Conservation (phyloP, 2,888 invertebrate species). For the Adela reaumurella region DNA sequence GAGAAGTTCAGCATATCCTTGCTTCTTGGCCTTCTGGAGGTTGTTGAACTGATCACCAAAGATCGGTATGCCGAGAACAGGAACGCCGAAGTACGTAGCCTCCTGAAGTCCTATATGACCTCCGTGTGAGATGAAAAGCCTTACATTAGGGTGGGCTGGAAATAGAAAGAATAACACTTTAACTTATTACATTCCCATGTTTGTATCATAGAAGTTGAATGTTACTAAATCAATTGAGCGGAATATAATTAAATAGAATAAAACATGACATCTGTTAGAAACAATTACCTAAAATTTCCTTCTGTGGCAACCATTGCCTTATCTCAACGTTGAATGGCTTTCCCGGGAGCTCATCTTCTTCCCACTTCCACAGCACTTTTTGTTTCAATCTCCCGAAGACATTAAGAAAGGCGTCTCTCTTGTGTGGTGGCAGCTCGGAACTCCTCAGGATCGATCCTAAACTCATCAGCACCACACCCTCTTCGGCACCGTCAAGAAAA, state of each 20-base stretch:
- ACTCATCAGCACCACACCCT: constrained; percentile 57
- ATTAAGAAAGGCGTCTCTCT: constrained; percentile 46
- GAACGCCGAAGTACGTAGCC: constrained; percentile 58
- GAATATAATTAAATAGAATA: too few relatives aligned
- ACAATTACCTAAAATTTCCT: constrained; percentile 60
- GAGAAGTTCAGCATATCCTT: constrained; percentile 41
- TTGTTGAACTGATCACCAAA: constrained; percentile 51
- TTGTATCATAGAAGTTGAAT: too few relatives aligned
- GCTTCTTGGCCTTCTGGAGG: constrained; percentile 31
- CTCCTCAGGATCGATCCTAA: constrained; percentile 59
- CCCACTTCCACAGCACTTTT: constrained; percentile 68
- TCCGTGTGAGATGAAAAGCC: constrained; percentile 63
- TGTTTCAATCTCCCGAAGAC: constrained; percentile 58
- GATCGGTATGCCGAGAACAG: constrained; percentile 49
- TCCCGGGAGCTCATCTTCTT: constrained; percentile 49
- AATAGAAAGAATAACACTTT: too few relatives aligned
- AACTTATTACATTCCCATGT: too few relatives aligned
- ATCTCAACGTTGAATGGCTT: constrained; percentile 55
- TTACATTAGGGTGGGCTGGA: constrained; percentile 54
- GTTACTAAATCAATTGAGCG: too few relatives aligned
- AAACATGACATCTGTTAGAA: too few relatives aligned
- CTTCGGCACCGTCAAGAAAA: too few relatives aligned
- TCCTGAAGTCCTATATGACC: constrained; percentile 64
- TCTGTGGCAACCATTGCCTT: constrained; percentile 67
- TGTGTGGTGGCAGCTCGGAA: constrained; percentile 46